These are phyloP conservation scores for Orthonevra nobilis DNA, from an alignment of 2,888 invertebrate species.

Conservation along the genomic window DNA sequence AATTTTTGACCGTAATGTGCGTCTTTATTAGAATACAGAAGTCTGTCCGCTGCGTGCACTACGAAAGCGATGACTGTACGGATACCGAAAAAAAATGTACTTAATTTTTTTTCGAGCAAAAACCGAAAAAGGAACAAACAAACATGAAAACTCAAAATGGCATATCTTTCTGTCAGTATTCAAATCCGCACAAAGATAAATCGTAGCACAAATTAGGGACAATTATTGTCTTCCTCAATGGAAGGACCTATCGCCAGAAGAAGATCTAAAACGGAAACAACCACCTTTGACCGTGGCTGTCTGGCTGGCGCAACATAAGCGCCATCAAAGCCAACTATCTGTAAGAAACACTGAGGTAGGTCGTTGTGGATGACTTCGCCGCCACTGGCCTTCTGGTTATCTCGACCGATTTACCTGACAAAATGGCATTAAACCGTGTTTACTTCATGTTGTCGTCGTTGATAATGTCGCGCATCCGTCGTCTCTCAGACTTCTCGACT, in stretches of 20 bases:
- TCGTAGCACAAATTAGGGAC: constrained; percentile 60
- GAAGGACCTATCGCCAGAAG: constrained; percentile 32
- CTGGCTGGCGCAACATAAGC: constrained; percentile 41
- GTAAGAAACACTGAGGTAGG: constrained; percentile 70
- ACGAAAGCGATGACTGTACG: no score
- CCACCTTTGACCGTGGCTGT: constrained; percentile 62
- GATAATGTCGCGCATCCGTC: constrained; percentile 71
- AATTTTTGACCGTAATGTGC: no score
- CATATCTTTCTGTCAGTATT: constrained; percentile 29
- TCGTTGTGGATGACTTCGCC: constrained; percentile 49
- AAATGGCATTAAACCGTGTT: constrained; percentile 73
- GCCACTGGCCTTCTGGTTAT: constrained; percentile 47
- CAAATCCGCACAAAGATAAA: constrained; percentile 46
- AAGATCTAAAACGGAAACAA: constrained; percentile 62
- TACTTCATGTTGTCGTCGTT: constrained; percentile 70
- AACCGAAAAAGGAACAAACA: neutral
- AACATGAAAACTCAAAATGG: constrained; percentile 7
- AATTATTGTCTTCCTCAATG: constrained; percentile 56
- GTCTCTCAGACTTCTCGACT: constrained; percentile 57
- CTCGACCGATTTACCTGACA: constrained; percentile 72
- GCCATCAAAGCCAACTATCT: constrained; percentile 16
- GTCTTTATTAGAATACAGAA: no score
- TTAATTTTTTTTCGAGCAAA: neutral
- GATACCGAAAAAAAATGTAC: no score
- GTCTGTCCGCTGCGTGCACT: no score